Percentiles rank a stretch among this genome's conserved stretches.
These are phyloP conservation scores for Anguilla anguilla DNA, from an alignment of 2,797 vertebrate genomes.

Conservation along the genomic window DNA sequence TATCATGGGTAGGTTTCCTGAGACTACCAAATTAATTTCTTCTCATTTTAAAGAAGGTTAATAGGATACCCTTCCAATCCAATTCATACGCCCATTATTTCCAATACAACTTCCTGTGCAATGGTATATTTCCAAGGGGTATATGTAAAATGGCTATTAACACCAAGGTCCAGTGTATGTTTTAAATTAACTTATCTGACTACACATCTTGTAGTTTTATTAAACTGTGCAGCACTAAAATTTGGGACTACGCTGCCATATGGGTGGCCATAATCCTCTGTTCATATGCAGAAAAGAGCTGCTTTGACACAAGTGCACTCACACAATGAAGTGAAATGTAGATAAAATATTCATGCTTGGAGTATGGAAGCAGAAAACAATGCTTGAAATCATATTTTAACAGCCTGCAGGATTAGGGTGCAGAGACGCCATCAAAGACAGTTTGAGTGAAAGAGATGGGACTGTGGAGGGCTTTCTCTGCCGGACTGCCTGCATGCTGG, in stretches of 20 bases:
- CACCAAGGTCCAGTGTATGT: neutral
- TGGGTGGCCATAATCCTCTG: neutral
- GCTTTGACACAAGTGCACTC: slow-evolving; percentile 12
- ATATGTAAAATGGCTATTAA: neutral
- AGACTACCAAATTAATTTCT: neutral
- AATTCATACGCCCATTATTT: neutral
- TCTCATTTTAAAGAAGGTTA: neutral
- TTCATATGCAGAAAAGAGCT: neutral
- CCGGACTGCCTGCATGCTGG: neutral
- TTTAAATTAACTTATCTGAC: slow-evolving; percentile 14
- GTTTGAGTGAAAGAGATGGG: neutral
- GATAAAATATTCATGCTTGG: neutral
- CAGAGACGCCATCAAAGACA: neutral
- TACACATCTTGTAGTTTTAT: neutral
- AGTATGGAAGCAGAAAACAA: neutral
- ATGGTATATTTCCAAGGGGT: neutral
- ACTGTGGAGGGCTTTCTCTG: neutral
- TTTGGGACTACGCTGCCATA: neutral
- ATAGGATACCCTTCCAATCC: neutral
- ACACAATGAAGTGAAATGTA: neutral
- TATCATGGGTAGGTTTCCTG: slow-evolving; percentile 10
- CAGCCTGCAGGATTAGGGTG: neutral
- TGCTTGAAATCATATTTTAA: neutral
- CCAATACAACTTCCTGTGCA: neutral
- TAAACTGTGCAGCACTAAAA: neutral